Base-by-base conservation (phyloP, 2,888 invertebrate species). In the Synergus umbraculus region DNA sequence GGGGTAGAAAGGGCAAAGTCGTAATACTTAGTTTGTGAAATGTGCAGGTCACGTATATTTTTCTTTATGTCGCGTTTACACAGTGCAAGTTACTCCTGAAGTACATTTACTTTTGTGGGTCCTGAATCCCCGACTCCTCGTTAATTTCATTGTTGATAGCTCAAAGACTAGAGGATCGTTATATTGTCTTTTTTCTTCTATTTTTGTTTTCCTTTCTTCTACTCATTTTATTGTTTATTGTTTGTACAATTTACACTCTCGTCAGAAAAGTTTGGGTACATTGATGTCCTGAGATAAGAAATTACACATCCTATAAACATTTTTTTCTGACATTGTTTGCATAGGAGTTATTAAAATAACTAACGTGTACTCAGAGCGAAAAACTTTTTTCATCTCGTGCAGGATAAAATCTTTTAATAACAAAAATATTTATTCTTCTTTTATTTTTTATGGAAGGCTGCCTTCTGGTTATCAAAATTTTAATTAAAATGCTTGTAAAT, bases 11-110 rank as follows among this genome's bases (percentile, higher is more conserved):
- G 37, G 49, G 78, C 22, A 63, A 37, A 10, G 46, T 76, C 29
- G 67, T 63, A 66, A 65, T 79, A 79, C 69, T 46, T 58, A 69
- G 76, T 76, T 79, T 67, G 76, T 54, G 15, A 73, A 73, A 73
- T 73, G 49, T 54, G 29, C 54, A 54, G 54, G 54, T 73, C 73
- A 73, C 73, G 73, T 73, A 73, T 54, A 73, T 49, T 37, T 73
- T 54, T 69, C 69, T 73, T 73, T 46, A 67, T 46, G 22, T 29
- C n/a, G 49, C 49, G 73, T 73, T 73, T 54, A 73, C 49, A 73
- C 73, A 73, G 73, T 73, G 73, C 37, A 73, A 73, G 29, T 73
- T 73, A 73, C 49, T 73, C 29, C 54, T 49, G n/a, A 37, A 73
- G 54, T 54, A 41, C 37, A 73, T 73, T 73, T 73, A 54, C n/a